Conservation (phyloP, 2,888 invertebrate species). For the Xestoiulus laeticollis region DNA sequence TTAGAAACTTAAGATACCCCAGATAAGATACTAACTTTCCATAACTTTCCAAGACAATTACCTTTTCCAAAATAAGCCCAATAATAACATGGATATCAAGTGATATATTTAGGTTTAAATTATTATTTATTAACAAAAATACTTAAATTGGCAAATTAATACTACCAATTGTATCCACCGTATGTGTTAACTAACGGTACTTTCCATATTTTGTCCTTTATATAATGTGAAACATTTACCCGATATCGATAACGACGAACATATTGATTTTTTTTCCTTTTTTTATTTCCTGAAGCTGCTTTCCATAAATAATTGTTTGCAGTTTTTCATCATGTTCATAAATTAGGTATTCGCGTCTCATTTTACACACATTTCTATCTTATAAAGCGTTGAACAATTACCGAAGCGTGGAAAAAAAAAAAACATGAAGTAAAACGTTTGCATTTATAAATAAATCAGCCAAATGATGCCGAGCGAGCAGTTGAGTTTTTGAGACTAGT, state of each 20-base stretch:
- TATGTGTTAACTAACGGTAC: too few species aligned
- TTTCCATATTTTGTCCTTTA: too few species aligned
- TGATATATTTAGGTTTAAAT: too few species aligned
- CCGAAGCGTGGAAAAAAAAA: constrained; percentile 5
- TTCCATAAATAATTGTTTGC: constrained; percentile 15
- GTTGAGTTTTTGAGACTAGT: background rate
- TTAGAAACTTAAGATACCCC: too few species aligned
- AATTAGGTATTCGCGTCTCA: constrained; percentile 2
- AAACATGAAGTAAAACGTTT: background rate
- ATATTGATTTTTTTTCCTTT: background rate
- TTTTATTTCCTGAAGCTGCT: background rate
- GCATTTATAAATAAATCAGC: constrained; percentile 3
- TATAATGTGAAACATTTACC: constrained; percentile 1
- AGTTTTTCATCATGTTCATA: constrained; percentile 11
- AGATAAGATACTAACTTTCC: too few species aligned
- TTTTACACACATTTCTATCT: background rate
- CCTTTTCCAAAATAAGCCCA: too few species aligned
- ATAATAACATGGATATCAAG: too few species aligned
- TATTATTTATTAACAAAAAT: too few species aligned
- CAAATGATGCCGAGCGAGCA: background rate
- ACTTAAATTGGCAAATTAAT: too few species aligned
- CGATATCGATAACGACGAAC: too few species aligned
- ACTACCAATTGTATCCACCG: too few species aligned
- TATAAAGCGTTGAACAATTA: background rate
- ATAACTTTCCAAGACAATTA: too few species aligned